A percentile compares a stretch with the other conserved stretches of the same genome.
phyloP scores from a whole-genome alignment of 2,113 vertebrate genomes.

The Glaucidium brasilianum region DNA sequence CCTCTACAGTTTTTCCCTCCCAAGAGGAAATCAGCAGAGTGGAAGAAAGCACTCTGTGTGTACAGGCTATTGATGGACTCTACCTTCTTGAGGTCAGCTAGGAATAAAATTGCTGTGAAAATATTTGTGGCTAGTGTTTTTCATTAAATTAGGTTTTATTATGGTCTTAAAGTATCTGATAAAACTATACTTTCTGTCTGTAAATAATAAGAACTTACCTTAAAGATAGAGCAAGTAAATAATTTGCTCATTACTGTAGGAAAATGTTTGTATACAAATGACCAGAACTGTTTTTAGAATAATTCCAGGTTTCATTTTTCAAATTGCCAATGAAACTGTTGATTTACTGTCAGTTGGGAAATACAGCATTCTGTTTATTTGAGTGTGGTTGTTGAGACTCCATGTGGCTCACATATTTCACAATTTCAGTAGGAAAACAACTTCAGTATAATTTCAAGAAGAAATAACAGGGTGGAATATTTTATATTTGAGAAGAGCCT shows the following conservation, averaged over 20 bases:
- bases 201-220: background rate
- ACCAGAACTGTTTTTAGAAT: background rate
- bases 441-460: background rate
- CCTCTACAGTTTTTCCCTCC: background rate
- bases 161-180: background rate
- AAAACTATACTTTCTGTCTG: background rate
- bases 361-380: background rate
- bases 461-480: background rate
- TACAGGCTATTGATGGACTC: background rate
- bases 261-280: slow-evolving; percentile 1
- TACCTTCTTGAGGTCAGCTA: background rate
- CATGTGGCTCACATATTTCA: background rate
- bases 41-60: background rate
- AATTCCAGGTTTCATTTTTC: background rate
- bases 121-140: background rate
- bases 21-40: background rate
- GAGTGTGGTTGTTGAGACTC: background rate
- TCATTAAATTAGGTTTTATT: background rate
- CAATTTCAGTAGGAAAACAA: background rate
- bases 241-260: background rate
- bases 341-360: background rate
- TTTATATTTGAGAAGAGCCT: background rate
- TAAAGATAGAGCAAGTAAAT: background rate
- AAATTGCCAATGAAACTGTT: background rate
- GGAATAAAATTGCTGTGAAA: background rate